These are phyloP conservation scores for Conus canariensis DNA, from an alignment of 2,888 invertebrate species.

Conservation along the genomic window DNA sequence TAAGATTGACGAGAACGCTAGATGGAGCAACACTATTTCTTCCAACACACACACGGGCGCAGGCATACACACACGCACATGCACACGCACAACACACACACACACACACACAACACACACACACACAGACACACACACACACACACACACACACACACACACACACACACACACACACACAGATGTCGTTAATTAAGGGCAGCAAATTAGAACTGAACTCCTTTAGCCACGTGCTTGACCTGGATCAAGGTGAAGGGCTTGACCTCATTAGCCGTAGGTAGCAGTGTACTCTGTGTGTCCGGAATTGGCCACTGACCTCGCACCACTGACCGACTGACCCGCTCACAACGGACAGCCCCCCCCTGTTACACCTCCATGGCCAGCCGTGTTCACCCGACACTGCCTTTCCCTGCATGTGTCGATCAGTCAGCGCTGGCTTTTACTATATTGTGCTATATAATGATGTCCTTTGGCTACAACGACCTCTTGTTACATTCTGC, in stretches of 20 bases:
- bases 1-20: too few species aligned
- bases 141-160: neutral
- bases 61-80: neutral
- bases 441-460: too few species aligned
- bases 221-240: neutral
- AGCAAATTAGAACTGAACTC: neutral
- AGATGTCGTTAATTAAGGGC: neutral
- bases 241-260: neutral
- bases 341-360: neutral
- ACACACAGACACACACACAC: neutral
- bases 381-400: too few species aligned
- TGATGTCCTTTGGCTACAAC: too few species aligned
- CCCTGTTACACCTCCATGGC: too few species aligned
- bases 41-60: too few species aligned
- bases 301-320: neutral
- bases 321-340: neutral
- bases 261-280: neutral
- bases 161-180: constrained; percentile 1
- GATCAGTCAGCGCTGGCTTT: too few species aligned
- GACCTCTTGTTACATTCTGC: too few species aligned
- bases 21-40: too few species aligned
- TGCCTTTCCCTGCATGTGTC: too few species aligned
- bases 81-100: neutral
- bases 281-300: too few species aligned
- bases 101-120: neutral